Evolutionary conservation across 2,113 vertebrate species (phyloP).

Genomic region (Bungarus multicinctus): DNA sequence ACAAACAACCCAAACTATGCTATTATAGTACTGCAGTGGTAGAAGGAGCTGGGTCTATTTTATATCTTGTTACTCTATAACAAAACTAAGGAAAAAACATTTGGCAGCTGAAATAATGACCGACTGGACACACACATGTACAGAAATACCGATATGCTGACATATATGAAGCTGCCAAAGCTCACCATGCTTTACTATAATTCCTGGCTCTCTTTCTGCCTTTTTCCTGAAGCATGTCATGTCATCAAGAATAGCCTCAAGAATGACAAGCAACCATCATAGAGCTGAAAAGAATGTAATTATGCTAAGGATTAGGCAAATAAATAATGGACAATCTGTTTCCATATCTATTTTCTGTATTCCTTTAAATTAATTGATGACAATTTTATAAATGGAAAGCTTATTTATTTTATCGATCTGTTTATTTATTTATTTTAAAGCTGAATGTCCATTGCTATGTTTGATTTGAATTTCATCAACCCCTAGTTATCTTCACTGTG

Average conservation of each 20-base stretch:
- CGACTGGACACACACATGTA: not conserved
- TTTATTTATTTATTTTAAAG: not conserved
- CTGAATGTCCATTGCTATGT: not conserved
- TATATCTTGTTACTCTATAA: not conserved
- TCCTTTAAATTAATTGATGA: not conserved
- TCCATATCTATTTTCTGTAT: not conserved
- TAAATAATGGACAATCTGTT: not conserved
- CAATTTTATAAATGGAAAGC: not conserved
- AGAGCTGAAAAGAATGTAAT: not conserved
- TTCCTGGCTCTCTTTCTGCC: not conserved
- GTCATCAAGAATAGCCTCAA: not conserved
- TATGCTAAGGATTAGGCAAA: not conserved
- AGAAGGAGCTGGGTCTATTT: not conserved
- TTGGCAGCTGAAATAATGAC: not conserved
- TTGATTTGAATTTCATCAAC: constrained; percentile 1
- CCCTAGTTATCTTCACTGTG: not conserved
- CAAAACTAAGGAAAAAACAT: not conserved
- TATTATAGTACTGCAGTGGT: not conserved
- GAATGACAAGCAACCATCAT: no score
- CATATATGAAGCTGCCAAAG: not conserved
- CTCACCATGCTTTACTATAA: not conserved
- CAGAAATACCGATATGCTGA: not conserved
- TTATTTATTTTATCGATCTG: not conserved
- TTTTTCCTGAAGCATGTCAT: not conserved
- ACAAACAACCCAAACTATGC: not conserved